Percentiles rank a stretch among this genome's conserved stretches.
Conservation (phyloP, 2,888 invertebrate species). For the Eubasilissa splendida region DNA sequence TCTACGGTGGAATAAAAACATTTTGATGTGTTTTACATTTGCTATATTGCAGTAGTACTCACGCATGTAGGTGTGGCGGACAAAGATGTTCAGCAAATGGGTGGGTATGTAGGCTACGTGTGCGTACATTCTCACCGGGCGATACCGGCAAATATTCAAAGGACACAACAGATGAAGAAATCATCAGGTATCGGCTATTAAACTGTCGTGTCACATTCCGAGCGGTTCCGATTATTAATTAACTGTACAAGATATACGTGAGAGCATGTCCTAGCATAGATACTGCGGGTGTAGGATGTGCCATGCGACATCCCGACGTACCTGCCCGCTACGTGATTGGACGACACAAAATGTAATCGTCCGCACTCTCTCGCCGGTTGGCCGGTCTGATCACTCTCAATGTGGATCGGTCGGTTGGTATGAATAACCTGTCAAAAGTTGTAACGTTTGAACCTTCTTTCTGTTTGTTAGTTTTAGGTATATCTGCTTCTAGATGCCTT, state of each 20-base stretch:
- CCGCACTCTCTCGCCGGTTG: neutral
- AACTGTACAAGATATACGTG: conserved; percentile 54
- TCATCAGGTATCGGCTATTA: conserved; percentile 6
- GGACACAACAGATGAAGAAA: conserved; percentile 13
- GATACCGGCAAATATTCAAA: neutral
- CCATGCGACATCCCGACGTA: neutral
- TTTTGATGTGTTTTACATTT: too few species aligned
- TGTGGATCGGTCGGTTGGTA: neutral
- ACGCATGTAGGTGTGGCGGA: too few species aligned
- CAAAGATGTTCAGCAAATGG: too few species aligned
- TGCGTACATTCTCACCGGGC: too few species aligned
- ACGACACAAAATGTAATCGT: neutral
- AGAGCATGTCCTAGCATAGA: conserved; percentile 34
- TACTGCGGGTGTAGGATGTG: conserved; percentile 13
- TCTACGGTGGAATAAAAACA: neutral
- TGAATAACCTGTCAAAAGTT: too few species aligned
- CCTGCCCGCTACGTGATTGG: too few species aligned
- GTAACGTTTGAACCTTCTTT: too few species aligned
- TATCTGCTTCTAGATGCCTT: too few species aligned
- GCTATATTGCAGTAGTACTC: too few species aligned
- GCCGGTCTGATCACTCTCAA: neutral
- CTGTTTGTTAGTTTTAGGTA: too few species aligned
- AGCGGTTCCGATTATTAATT: conserved; percentile 54
- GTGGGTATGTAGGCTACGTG: too few species aligned
- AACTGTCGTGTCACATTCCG: conserved; percentile 44